phyloP scores from a whole-genome alignment of 2,113 vertebrate species.

The Ctenomys sociabilis region DNA sequence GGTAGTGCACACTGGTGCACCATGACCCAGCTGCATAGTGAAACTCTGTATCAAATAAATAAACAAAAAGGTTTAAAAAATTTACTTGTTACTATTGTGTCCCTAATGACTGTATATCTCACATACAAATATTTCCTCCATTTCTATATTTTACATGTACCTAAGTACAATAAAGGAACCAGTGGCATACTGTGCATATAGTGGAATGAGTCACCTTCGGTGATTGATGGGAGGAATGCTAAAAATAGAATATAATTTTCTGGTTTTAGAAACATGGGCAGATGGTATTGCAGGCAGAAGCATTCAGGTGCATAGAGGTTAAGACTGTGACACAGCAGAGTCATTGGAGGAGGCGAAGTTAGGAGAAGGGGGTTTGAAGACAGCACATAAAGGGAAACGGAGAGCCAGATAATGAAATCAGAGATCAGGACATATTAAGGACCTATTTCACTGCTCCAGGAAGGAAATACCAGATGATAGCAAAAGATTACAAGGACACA shows the following conservation, averaged over 20 bases:
- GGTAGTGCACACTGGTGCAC: too few relatives aligned
- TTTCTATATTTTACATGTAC: neutral
- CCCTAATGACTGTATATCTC: neutral
- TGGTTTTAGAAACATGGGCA: neutral
- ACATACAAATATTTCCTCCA: neutral
- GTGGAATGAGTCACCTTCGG: neutral
- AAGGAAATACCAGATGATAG: neutral
- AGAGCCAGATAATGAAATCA: neutral
- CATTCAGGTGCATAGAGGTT: neutral
- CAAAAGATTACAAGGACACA: neutral
- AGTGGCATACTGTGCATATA: neutral
- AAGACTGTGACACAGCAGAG: neutral
- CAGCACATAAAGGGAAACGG: neutral
- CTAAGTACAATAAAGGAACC: neutral
- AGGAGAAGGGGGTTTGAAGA: neutral
- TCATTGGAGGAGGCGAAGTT: neutral
- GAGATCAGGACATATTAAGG: neutral
- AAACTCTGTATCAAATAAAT: too few relatives aligned
- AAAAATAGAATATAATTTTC: neutral
- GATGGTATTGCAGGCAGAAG: neutral
- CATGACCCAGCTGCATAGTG: too few relatives aligned
- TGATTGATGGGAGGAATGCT: neutral
- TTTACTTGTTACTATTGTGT: neutral
- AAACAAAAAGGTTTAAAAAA: too few relatives aligned
- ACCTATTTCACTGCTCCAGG: neutral